Base-by-base conservation (phyloP, 2,888 invertebrate genomes). In the Phyto melanocephala region DNA sequence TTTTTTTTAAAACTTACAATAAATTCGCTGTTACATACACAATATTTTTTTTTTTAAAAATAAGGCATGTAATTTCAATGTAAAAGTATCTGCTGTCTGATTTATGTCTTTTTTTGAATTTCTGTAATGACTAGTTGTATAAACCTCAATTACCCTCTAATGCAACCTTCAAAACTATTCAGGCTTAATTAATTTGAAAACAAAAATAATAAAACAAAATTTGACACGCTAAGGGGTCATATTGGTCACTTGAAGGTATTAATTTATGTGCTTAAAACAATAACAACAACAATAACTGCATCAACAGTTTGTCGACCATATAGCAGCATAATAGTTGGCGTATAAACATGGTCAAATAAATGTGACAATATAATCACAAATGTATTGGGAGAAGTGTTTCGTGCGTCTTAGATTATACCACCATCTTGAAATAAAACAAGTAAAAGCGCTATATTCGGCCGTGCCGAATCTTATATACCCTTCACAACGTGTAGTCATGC, bases 151-250 rank as follows among this genome's bases (percentile, higher is more conserved):
- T 50, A 54, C 33, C 4, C 42, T 22, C 8, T 45, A 56, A 17
- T 45, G 35, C 22, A 75, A 80, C 75, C 80, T 80, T 80, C 80
- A 80, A 80, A 58, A n/a, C 35, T 45, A 52, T 75, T 58, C 42
- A 75, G 28, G 50, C 52, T 71, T 22, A 65, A 71, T 65, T 70
- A 75, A 70, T 75, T 70, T 35, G n/a, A 54, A 63, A 40, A 6
- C 11, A 42, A 22, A 28, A 37, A 22, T n/a, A n/a, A n/a, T n/a
- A 15, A 11, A 13, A 28, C 35, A 13, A 50, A 42, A 77, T 70
- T 67, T 54, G 82, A 79, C 76, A 82, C 56, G 79, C 79, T 82
- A 52, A 47, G 75, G 76, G 82, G 79, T 82, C 71, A 82, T 67
- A 42, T 70, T 67, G 82, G 82, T 67, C 82, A 82, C 22, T 45